Conservation (phyloP, 1,140 invertebrate genomes). For the Aphis craccivora region DNA sequence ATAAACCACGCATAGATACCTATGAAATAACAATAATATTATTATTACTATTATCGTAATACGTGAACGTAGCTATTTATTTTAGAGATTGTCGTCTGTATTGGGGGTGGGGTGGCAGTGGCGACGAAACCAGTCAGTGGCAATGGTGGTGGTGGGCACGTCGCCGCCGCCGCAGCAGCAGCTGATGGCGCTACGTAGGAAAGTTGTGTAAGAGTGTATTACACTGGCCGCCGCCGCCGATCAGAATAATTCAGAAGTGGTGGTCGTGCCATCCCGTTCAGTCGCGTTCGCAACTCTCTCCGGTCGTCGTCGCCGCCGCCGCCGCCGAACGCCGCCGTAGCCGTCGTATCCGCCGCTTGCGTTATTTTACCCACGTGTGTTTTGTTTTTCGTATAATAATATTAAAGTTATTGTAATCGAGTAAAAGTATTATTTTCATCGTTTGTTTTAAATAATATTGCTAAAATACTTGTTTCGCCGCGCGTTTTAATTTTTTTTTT, state of each 20-base stretch:
- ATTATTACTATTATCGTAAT: neutral
- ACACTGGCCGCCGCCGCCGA: neutral
- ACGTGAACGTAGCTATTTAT: neutral
- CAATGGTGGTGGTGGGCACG: neutral
- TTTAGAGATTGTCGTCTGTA: neutral
- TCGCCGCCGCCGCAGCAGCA: neutral
- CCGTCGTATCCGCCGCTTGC: neutral
- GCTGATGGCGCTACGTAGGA: slow-evolving; percentile 46
- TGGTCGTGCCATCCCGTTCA: slow-evolving; percentile 46
- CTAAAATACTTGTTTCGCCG: neutral
- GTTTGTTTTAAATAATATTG: neutral
- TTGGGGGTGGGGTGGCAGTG: too few species aligned
- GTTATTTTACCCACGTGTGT: neutral
- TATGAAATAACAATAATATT: neutral
- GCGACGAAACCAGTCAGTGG: neutral
- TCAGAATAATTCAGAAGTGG: slow-evolving; percentile 49
- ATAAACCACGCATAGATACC: neutral
- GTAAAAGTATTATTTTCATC: neutral
- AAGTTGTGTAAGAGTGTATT: slow-evolving; percentile 46
- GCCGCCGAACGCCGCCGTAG: neutral
- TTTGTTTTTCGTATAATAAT: neutral
- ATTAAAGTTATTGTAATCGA: neutral
- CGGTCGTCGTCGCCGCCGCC: slow-evolving; percentile 24
- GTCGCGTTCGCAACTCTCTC: slow-evolving; percentile 48
- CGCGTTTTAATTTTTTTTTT: neutral